phyloP scores from a whole-genome alignment of 37 sponge, comb jelly and placozoan species.

The Dysidea cf. avara region DNA sequence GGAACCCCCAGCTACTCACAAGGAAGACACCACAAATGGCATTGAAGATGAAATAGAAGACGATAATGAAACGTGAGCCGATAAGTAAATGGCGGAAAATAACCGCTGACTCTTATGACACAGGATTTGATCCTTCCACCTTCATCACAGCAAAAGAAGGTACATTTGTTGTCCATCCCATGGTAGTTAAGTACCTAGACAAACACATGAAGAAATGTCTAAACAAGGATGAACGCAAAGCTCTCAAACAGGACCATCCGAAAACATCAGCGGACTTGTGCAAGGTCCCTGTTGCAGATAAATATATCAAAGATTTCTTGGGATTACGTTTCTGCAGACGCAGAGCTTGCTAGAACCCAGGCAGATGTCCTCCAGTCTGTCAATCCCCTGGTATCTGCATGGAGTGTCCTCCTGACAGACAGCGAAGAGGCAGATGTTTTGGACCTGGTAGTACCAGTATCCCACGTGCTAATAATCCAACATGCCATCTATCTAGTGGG shows the following conservation, averaged over 20 bases:
- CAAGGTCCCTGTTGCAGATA: conserved; percentile 18
- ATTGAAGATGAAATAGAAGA: too few species aligned
- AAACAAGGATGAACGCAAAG: conserved; percentile 29
- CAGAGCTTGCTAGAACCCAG: conserved; percentile 12
- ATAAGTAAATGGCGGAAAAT: too few species aligned
- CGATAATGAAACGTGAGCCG: too few species aligned
- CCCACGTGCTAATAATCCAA: too few species aligned
- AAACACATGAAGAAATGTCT: conserved; percentile 33
- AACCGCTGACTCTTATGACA: too few species aligned
- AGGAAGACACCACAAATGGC: too few species aligned
- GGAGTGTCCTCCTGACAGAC: too few species aligned
- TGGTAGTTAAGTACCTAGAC: conserved; percentile 7
- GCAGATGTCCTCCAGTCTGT: not conserved
- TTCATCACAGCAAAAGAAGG: conserved; percentile 6
- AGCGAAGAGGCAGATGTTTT: too few species aligned
- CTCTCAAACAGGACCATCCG: conserved; percentile 10
- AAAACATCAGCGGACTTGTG: not conserved
- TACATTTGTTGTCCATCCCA: not conserved
- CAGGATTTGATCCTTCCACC: conserved; percentile 6
- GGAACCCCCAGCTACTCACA: too few species aligned
- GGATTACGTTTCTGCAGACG: conserved; percentile 11
- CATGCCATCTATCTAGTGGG: too few species aligned
- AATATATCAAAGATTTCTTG: conserved; percentile 11
- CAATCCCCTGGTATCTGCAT: conserved; percentile 19
- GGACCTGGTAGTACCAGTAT: too few species aligned